phyloP scores from a whole-genome alignment of 2,888 invertebrate genomes.

The Drosophila glabriapex region DNA sequence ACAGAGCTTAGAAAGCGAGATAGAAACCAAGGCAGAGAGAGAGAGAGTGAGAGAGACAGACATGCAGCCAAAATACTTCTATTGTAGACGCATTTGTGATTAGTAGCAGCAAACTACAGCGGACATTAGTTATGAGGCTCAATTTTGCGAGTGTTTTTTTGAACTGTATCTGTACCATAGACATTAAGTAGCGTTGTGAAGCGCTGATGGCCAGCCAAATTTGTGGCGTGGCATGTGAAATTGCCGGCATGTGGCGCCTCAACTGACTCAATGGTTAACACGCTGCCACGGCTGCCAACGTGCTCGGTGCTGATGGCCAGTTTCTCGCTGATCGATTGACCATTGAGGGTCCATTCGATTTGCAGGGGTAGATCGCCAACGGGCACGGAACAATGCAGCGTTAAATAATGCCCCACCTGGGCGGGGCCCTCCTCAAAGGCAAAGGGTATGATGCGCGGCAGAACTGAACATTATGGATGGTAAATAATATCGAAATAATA shows the following conservation, averaged over 20 bases:
- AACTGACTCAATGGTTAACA: conserved; percentile 88
- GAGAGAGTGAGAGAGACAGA: conserved; percentile 19
- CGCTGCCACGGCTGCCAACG: conserved; percentile 87
- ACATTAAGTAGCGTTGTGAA: conserved; percentile 90
- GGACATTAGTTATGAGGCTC: conserved; percentile 8
- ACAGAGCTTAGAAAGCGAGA: conserved; percentile 16
- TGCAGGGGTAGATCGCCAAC: conserved; percentile 92
- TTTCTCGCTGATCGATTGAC: conserved; percentile 86
- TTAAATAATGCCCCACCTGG: conserved; percentile 89
- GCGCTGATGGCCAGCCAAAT: conserved; percentile 89
- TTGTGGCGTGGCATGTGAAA: conserved; percentile 91
- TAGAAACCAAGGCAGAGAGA: conserved; percentile 9
- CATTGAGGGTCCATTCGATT: conserved; percentile 91
- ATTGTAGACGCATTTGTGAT: conserved; percentile 43
- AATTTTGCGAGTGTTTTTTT: conserved; percentile 1
- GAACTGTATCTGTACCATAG: conserved; percentile 87
- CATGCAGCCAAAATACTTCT: conserved; percentile 56
- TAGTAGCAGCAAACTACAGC: conserved; percentile 68
- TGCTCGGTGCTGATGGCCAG: conserved; percentile 87
- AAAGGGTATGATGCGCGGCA: conserved; percentile 93
- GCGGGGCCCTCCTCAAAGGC: conserved; percentile 91
- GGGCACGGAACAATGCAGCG: conserved; percentile 90
- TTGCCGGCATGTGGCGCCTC: conserved; percentile 90
- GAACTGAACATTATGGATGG: conserved; percentile 87
- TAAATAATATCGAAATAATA: conserved; percentile 36